Base-by-base conservation (phyloP, 2,797 vertebrate species). In the Loris lydekkerianus region DNA sequence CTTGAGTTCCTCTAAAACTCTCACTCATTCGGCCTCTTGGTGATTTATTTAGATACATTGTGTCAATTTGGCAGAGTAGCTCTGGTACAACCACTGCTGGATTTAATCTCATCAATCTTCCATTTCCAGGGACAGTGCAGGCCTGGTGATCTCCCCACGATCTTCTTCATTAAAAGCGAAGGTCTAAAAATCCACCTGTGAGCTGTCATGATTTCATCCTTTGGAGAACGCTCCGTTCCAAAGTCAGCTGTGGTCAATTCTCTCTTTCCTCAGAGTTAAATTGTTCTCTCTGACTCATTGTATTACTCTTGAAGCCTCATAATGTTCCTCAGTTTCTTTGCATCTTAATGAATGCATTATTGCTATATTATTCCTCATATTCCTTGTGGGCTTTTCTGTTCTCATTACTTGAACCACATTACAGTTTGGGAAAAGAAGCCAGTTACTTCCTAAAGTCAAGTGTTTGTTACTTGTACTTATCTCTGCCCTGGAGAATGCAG, bases 21-120 rank as follows among this genome's bases (percentile, higher is more conserved):
- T 89, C 95, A 96, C 92, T 95, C 88, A 90, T 61, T 73, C 13
- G 46, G 94, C 81, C 82, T 95, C 85, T 89, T 40, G 40, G 81
- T 93, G 85, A 96, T 96, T 90, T 94, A 90, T 95, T 93, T 95
- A 84, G 88, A 97, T 97, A 96, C 90, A 97, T 97, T 82, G 40
- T 78, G 72, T 96, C 88, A 63, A 37, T 96, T 96, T 95, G 88
- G 85, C 93, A 92, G 69, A 94, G 76, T 72, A 77, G 82, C 29
- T 73, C 87, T 80, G 87, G 69, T 92, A 93, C 72, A 93, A 91
- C 70, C 70, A 67, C 72, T 72, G 29, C 78, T 86, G 84, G 29
- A 53, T 86, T 85, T 95, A 86, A 89, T 86, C 46, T 53, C 70
- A 91, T 95, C 72, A 60, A 56, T 87, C 91, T 95, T 96, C 77